Conservation (phyloP, 2,797 vertebrate species). For the Neosilurus hyrtlii region DNA sequence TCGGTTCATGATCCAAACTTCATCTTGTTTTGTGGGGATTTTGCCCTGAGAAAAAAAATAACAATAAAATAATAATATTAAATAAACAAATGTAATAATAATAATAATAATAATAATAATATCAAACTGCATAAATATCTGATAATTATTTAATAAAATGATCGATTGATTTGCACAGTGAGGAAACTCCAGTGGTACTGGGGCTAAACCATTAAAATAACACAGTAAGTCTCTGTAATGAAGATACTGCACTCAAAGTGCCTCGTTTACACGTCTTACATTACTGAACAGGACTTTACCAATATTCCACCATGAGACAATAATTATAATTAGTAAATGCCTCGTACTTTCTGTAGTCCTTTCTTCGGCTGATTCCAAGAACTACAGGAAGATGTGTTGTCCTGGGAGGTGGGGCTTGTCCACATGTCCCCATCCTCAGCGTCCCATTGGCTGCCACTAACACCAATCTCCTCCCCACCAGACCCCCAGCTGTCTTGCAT, state of each 20-base stretch:
- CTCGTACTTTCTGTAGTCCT: conserved; percentile 84
- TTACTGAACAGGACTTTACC: neutral
- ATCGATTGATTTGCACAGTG: neutral
- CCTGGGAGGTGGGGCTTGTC: conserved; percentile 91
- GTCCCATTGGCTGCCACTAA: conserved; percentile 88
- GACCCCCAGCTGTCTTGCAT: conserved; percentile 98
- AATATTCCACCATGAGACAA: neutral
- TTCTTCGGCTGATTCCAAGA: conserved; percentile 95
- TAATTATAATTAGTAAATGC: neutral
- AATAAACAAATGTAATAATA: neutral
- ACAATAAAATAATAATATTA: neutral
- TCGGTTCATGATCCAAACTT: conserved; percentile 94
- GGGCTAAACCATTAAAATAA: neutral
- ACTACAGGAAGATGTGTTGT: conserved; percentile 88
- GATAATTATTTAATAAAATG: neutral
- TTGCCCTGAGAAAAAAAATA: conserved; percentile 76
- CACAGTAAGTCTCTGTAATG: neutral
- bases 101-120: neutral
- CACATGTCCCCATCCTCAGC: conserved; percentile 93
- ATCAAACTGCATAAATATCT: too few species aligned
- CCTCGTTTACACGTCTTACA: neutral
- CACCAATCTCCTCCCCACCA: conserved; percentile 85
- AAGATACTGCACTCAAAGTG: neutral
- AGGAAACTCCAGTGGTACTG: neutral
- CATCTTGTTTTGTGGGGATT: conserved; percentile 89